A percentile compares a stretch with the other conserved stretches of the same genome.
These are phyloP conservation scores for Diglossa cyanea DNA, from an alignment of 2,797 vertebrate genomes.

Conservation along the genomic window DNA sequence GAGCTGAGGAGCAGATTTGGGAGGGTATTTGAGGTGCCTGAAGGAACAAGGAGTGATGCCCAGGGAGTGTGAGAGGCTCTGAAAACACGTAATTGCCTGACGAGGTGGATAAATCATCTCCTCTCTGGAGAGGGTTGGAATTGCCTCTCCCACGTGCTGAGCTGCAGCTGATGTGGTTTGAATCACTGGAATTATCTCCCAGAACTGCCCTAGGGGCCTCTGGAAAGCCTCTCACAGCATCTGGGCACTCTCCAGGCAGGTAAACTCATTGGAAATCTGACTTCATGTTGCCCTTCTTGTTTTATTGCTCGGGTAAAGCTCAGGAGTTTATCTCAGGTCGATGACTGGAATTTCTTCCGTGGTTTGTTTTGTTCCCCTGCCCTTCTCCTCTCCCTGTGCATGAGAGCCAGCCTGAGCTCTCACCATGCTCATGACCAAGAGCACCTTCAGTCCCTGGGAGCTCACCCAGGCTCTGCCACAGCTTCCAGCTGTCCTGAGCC, in stretches of 20 bases:
- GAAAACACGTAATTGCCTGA: not conserved
- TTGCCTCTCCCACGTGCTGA: not conserved
- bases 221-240: not conserved
- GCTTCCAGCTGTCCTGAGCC: not conserved
- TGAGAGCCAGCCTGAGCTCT: not conserved
- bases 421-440: not conserved
- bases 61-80: not conserved
- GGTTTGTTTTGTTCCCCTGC: not conserved
- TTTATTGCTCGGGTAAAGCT: not conserved
- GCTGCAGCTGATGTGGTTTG: not conserved
- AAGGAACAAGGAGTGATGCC: not conserved
- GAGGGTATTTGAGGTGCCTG: not conserved
- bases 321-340: not conserved
- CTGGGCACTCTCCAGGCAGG: not conserved
- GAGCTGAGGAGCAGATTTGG: not conserved
- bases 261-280: not conserved
- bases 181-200: not conserved
- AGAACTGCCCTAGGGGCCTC: not conserved
- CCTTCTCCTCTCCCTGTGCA: not conserved
- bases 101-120: not conserved
- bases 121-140: not conserved
- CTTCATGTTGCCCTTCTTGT: not conserved
- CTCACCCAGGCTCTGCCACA: not conserved
- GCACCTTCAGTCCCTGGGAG: not conserved
- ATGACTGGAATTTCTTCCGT: not conserved